Evolutionary conservation across 2,797 vertebrate species (phyloP), one percentile per base, ranked within the genome.

Genomic region (Cossypha niveicapilla): DNA sequence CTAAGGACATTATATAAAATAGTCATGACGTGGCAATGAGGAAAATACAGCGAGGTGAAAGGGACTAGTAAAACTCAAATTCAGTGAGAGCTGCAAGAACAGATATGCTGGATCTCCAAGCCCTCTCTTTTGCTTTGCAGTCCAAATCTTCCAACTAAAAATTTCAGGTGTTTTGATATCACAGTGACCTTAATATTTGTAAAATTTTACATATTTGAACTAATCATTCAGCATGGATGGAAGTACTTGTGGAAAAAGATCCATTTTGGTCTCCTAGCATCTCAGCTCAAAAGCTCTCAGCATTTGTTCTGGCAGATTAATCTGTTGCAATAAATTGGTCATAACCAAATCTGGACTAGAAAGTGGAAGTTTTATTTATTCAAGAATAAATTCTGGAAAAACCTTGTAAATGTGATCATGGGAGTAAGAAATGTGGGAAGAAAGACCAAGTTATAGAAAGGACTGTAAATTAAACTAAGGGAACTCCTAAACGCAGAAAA

Each of bases 31-130:
- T 0, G 4, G 48, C 17, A 41, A 30, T 32, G 42, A n/a, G 72
- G n/a, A 65, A 92, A 58, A 92, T 9, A 48, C 0, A 1, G 32
- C 0, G 2, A 93, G n/a, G 32, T 48, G 50, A 91, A 57, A 83
- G 67, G 60, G 30, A 50, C 53, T 65, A n/a, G 15, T 23, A 61
- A 58, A 79, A 80, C 9, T 73, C 51, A 57, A 15, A 70, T n/a
- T 66, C 30, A 9, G 30, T 41, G 50, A 75, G 48, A 68, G 47
- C 0, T 60, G 21, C 11, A 58, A 62, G 50, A 86, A 72, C 9
- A 93, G 16, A 41, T 70, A 56, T 3, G 14, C 3, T 23, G 58
- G n/a, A 61, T 53, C 21, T 0, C 0, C 0, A 0, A 70, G 11
- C 12, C 5, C 9, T 34, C 27, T 58, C 19, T 63, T 77, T 53